Percentiles rank a stretch among this genome's conserved stretches.
Conservation (phyloP, 2,888 invertebrate species). For the Lymantria dispar region DNA sequence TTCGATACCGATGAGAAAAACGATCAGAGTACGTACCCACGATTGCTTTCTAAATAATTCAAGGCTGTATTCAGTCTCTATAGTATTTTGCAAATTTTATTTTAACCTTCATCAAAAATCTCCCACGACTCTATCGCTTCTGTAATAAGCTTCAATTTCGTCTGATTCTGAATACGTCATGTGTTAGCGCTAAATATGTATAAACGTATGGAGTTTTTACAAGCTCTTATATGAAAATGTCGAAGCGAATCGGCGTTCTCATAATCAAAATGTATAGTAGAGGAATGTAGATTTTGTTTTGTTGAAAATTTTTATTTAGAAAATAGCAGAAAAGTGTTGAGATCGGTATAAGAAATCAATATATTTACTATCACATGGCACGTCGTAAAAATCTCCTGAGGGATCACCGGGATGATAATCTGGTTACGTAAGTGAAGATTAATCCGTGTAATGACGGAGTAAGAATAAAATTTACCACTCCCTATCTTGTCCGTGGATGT, state of each 20-base stretch:
- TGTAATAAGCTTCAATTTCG: constrained; percentile 30
- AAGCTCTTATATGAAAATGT: constrained; percentile 74
- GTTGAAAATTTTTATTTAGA: constrained; percentile 10
- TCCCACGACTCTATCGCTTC: constrained; percentile 15
- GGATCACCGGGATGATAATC: no score
- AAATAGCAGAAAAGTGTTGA: background rate
- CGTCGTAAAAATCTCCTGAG: no score
- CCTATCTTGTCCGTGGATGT: no score
- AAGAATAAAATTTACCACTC: no score
- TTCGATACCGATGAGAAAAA: constrained; percentile 73
- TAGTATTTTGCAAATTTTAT: constrained; percentile 46
- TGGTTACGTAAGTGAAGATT: no score
- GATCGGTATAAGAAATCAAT: background rate
- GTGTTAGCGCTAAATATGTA: constrained; percentile 21
- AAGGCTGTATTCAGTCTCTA: constrained; percentile 66
- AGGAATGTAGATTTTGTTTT: constrained; percentile 30
- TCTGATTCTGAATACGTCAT: background rate
- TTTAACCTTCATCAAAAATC: constrained; percentile 7
- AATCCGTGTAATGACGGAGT: no score
- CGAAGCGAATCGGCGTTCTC: constrained; percentile 66
- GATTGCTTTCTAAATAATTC: constrained; percentile 81
- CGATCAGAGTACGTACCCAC: constrained; percentile 75
- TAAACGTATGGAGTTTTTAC: constrained; percentile 73
- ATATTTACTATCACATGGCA: no score
- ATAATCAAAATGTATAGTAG: constrained; percentile 36